phyloP scores from a whole-genome alignment of 2,888 invertebrate genomes.

The Polydrusus cervinus region DNA sequence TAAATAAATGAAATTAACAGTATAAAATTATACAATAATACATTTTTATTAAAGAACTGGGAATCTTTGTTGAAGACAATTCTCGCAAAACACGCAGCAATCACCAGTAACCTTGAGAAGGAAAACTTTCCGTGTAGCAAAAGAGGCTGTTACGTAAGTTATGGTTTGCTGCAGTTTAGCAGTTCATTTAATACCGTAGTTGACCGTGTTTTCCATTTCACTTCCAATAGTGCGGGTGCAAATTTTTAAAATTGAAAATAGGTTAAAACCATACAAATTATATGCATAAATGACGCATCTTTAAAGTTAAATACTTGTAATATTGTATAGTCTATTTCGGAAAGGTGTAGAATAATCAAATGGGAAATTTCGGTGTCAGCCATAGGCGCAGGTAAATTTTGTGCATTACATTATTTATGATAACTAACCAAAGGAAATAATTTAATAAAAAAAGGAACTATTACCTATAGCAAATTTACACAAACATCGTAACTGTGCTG shows the following conservation, averaged over 20 bases:
- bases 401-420: too few species aligned
- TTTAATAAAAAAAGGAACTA: too few species aligned
- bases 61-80: constrained; percentile 35
- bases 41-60: background rate
- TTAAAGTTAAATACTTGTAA: too few species aligned
- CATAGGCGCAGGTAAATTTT: too few species aligned
- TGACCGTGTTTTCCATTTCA: constrained; percentile 59
- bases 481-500: too few species aligned
- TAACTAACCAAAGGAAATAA: too few species aligned
- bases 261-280: background rate
- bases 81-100: constrained; percentile 27
- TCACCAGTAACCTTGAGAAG: constrained; percentile 59
- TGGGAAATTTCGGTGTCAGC: too few species aligned
- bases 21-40: background rate
- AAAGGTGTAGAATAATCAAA: too few species aligned
- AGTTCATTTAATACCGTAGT: constrained; percentile 58
- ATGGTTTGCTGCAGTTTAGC: constrained; percentile 57
- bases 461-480: too few species aligned
- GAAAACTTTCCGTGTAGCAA: constrained; percentile 62
- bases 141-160: constrained; percentile 59
- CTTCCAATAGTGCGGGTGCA: constrained; percentile 51
- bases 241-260: constrained; percentile 4
- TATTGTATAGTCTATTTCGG: too few species aligned
- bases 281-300: too few species aligned
- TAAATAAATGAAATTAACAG: background rate